Evolutionary conservation across 2,888 invertebrate genomes (phyloP).

Genomic region (Microctonus aethiopoides): DNA sequence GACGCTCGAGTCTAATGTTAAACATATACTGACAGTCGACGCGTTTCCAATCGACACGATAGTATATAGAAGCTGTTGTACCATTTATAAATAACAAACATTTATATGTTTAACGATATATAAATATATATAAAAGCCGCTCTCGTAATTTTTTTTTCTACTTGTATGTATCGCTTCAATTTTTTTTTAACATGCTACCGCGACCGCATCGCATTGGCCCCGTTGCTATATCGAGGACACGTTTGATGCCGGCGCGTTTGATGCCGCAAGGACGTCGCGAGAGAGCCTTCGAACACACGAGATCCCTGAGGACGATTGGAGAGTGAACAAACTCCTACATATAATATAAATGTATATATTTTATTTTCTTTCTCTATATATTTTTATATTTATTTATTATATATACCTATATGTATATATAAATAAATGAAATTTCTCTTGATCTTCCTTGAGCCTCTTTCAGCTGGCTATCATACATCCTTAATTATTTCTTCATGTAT

Average conservation of each 20-base stretch:
- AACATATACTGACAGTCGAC: slow-evolving; percentile 38
- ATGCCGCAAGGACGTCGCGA: slow-evolving; percentile 33
- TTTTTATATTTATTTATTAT: not conserved
- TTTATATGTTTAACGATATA: slow-evolving; percentile 36
- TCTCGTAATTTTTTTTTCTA: slow-evolving; percentile 32
- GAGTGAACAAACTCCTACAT: not conserved
- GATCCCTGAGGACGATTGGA: slow-evolving; percentile 27
- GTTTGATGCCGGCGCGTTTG: slow-evolving; percentile 33
- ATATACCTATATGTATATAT: not conserved
- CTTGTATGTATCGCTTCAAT: slow-evolving; percentile 20
- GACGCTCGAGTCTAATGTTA: slow-evolving; percentile 55
- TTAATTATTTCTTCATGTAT: not conserved
- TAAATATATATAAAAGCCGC: slow-evolving; percentile 8
- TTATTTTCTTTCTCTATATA: not conserved
- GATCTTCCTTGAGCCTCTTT: not conserved
- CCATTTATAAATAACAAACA: slow-evolving; percentile 3
- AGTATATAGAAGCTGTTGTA: not conserved
- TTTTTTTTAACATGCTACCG: slow-evolving; percentile 31
- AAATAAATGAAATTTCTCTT: not conserved
- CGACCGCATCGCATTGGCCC: slow-evolving; percentile 55
- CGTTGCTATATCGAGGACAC: slow-evolving; percentile 53
- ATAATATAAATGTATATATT: slow-evolving; percentile 1
- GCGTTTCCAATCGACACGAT: not conserved
- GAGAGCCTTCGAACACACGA: slow-evolving; percentile 13
- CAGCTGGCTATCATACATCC: not conserved